Percentiles rank a stretch among this genome's conserved stretches.
Conservation (phyloP, 1,140 invertebrate species). For the Diprion similis region DNA sequence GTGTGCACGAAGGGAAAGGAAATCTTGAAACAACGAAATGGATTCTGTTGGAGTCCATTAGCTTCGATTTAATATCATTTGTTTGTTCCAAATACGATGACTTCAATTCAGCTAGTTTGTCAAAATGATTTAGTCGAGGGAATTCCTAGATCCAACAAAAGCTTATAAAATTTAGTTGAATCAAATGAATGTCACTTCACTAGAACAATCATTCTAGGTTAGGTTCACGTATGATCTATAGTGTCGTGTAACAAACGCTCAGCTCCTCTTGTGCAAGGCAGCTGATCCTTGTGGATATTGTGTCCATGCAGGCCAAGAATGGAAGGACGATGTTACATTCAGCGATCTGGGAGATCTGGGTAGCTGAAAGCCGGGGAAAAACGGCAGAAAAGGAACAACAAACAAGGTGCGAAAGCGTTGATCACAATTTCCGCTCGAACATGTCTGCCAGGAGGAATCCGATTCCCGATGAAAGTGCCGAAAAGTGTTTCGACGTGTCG, state of each 20-base stretch:
- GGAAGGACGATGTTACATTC: too few species aligned
- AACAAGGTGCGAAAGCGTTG: background rate
- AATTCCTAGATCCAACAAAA: too few species aligned
- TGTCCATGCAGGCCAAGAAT: too few species aligned
- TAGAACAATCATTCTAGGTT: slow-evolving; percentile 29
- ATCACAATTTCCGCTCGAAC: background rate
- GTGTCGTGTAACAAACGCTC: slow-evolving; percentile 33
- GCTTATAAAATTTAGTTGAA: too few species aligned
- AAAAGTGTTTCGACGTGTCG: slow-evolving; percentile 53
- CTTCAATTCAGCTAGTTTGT: too few species aligned
- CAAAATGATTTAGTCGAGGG: too few species aligned
- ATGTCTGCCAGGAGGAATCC: background rate
- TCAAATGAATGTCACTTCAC: too few species aligned
- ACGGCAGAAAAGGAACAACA: slow-evolving; percentile 11
- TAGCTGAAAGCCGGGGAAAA: slow-evolving; percentile 1
- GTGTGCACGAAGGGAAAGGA: too few species aligned
- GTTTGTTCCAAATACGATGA: too few species aligned
- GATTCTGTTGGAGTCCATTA: too few species aligned
- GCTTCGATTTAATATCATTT: too few species aligned
- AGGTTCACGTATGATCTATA: slow-evolving; percentile 43
- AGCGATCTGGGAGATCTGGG: background rate
- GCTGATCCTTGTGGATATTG: slow-evolving; percentile 11
- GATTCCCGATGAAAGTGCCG: slow-evolving; percentile 46
- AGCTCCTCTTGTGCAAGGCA: slow-evolving; percentile 37
- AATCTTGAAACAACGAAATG: too few species aligned